Conservation (phyloP, 2,797 vertebrate genomes). For the Cheirogaleus major region DNA sequence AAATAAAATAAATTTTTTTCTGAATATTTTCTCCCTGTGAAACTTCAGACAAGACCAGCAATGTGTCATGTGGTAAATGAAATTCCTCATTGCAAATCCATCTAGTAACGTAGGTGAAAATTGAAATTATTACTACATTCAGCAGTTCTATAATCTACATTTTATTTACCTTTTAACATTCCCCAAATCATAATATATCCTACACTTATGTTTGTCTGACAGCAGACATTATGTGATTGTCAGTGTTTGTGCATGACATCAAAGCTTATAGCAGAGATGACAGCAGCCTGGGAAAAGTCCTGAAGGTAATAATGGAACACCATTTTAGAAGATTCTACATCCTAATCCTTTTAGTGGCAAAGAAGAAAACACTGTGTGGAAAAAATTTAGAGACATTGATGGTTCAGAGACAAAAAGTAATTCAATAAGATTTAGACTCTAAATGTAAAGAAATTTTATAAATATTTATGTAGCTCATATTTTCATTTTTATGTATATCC, state of each 20-base stretch:
- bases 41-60: slow-evolving; percentile 22
- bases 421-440: background rate
- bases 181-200: background rate
- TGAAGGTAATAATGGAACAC: background rate
- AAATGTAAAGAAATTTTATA: background rate
- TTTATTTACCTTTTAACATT: slow-evolving; percentile 23
- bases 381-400: background rate
- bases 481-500: background rate
- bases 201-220: background rate
- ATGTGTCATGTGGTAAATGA: background rate
- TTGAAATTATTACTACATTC: background rate
- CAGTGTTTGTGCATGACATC: background rate
- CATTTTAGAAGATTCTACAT: background rate
- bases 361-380: background rate
- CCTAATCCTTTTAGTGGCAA: background rate
- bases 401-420: background rate
- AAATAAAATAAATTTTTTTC: background rate
- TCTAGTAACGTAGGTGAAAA: background rate
- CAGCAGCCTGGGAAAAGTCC: background rate
- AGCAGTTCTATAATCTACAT: background rate
- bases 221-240: background rate
- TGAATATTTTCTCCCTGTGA: background rate
- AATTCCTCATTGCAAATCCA: background rate
- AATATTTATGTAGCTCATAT: background rate
- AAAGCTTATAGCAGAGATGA: background rate